Conservation (phyloP, 2,797 vertebrate species). For the Clarias fuscus region DNA sequence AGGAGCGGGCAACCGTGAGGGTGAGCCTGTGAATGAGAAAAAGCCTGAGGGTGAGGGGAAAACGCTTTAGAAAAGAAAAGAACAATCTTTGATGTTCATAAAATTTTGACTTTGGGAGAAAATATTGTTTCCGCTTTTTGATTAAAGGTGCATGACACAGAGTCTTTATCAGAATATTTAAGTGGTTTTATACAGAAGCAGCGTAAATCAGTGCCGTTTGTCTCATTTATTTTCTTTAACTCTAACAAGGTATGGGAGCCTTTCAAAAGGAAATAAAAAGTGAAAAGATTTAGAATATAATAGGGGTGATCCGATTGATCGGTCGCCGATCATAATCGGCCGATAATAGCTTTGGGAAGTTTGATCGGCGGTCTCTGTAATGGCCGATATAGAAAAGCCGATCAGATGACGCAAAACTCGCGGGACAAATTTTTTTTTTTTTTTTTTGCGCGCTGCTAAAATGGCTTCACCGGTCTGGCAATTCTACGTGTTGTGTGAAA, state of each 20-base stretch:
- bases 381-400: too few relatives aligned
- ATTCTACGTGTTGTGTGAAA: too few relatives aligned
- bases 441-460: too few relatives aligned
- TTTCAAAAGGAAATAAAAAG: neutral
- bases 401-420: too few relatives aligned
- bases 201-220: neutral
- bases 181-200: neutral
- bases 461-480: too few relatives aligned
- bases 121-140: neutral
- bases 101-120: neutral
- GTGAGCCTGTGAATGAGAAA: too few relatives aligned
- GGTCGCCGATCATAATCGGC: too few relatives aligned
- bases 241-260: neutral
- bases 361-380: too few relatives aligned
- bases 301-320: too few relatives aligned
- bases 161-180: neutral
- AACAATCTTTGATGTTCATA: neutral
- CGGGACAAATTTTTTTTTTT: too few relatives aligned
- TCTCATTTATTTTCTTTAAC: neutral
- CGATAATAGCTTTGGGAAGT: too few relatives aligned
- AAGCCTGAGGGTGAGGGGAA: neutral
- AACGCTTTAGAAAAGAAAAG: neutral
- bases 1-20: too few relatives aligned
- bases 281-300: neutral
- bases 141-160: neutral